phyloP scores from a whole-genome alignment of 2,888 invertebrate species.

The Psylliodes chrysocephalus region DNA sequence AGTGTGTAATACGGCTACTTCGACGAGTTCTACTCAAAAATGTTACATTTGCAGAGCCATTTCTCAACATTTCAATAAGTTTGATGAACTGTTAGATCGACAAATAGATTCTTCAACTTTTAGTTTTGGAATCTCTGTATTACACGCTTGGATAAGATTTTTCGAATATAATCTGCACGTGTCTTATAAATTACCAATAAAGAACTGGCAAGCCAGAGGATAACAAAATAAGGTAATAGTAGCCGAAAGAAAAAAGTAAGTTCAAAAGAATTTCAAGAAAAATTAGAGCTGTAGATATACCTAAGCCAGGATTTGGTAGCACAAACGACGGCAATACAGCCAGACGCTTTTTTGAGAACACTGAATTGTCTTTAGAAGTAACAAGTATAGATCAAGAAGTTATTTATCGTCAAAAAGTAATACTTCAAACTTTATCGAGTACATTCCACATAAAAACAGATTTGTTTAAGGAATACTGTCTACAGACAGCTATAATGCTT shows the following conservation, averaged over 20 bases:
- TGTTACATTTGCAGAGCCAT: too few species aligned
- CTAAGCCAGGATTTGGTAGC: slow-evolving; percentile 36
- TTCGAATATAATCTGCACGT: neutral
- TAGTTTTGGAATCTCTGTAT: too few species aligned
- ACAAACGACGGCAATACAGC: slow-evolving; percentile 45
- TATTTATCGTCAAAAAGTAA: neutral
- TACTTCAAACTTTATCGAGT: neutral
- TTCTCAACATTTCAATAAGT: too few species aligned
- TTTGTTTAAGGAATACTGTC: neutral
- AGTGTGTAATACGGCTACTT: slow-evolving; percentile 26
- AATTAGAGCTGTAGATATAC: neutral
- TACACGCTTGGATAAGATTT: neutral
- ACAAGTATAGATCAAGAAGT: neutral
- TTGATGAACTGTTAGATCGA: too few species aligned
- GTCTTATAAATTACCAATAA: neutral
- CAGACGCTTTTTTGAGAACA: slow-evolving; percentile 41
- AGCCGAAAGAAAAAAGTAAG: neutral
- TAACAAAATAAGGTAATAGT: neutral
- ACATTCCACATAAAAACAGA: neutral
- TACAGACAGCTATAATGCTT: too few species aligned
- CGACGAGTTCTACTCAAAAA: too few species aligned
- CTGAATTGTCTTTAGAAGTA: neutral
- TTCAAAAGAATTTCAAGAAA: neutral
- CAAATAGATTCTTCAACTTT: too few species aligned
- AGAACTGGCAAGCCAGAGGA: neutral